Evolutionary conservation across 2,797 vertebrate species (phyloP), one percentile per base, ranked within the genome.

Genomic region (Petrocephalus sullivani): DNA sequence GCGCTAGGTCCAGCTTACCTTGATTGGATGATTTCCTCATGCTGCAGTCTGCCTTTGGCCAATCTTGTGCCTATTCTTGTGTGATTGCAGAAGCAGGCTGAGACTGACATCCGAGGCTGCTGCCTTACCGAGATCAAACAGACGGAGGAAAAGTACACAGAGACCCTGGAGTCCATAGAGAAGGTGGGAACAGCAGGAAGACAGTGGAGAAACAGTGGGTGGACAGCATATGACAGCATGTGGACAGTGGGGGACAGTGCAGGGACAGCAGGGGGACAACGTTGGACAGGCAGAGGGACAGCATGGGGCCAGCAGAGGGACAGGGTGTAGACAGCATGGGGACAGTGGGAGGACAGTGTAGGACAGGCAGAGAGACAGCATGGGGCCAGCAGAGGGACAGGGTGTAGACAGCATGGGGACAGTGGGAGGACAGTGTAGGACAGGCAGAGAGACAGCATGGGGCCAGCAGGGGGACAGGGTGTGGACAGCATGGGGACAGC

Each of bases 141-240:
- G 95, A 99, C 98, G 0, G 98, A 99, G 92, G 98, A 99, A 96
- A 99, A 99, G 92, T 99, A 99, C 91, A 96, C 97, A 0, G 98
- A 99, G 94, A 99, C 98, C 0, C 93, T 99, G 94, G 98, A 99
- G 91, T 99, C 98, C 0, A 99, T 99, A 89, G 98, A 99, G 92
- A 98, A 97, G 95, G 98, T 98, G 94, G 91, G 94, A 16, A 91
- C 92, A 67, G 16, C 8, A 5, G 12, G 8, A 5, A 2, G 14
- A 54, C 64, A 23, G 51, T 3, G 1, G 9, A 41, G 37, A 3
- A 41, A 41, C 37, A 41, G 37, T 41, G 37, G 37, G 37, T 41
- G 37, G 37, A 28, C 28, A 28, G 28, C 28, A 28, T 28, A 28
- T 28, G 28, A 28, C 28, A 28, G 28, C 28, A 28, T 28, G 28